These are phyloP conservation scores for Heliconius hermathena DNA, from an alignment of 1,140 invertebrate species.

Conservation along the genomic window DNA sequence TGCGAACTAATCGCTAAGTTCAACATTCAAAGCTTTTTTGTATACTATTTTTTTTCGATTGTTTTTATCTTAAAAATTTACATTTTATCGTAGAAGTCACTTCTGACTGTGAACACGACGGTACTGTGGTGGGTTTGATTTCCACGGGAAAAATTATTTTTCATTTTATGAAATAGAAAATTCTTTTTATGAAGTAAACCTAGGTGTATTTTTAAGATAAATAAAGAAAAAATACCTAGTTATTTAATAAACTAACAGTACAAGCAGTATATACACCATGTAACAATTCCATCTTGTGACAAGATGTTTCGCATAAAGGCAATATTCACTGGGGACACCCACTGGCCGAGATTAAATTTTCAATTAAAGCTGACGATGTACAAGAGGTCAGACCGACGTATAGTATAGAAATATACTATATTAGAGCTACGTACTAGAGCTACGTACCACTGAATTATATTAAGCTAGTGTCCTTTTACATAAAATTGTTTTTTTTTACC, in stretches of 20 bases:
- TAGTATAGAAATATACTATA: neutral
- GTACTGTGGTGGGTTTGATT: no score
- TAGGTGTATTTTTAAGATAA: neutral
- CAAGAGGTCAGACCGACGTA: neutral
- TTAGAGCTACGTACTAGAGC: neutral
- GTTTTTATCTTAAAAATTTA: no score
- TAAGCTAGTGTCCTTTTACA: neutral
- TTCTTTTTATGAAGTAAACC: no score
- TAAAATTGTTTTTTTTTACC: neutral
- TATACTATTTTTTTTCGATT: no score
- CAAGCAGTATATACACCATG: neutral
- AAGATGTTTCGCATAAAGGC: slow-evolving; percentile 22
- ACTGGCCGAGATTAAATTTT: slow-evolving; percentile 44
- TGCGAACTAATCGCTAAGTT: no score
- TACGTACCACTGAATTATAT: neutral
- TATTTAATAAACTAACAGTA: neutral
- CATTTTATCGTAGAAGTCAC: no score
- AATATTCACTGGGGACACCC: slow-evolving; percentile 32
- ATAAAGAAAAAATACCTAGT: neutral
- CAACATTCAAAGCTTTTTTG: no score
- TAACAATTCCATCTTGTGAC: slow-evolving; percentile 14
- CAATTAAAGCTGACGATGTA: slow-evolving; percentile 38
- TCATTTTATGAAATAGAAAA: no score
- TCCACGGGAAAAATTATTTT: no score
- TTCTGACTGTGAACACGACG: no score